Evolutionary conservation across 2,797 vertebrate genomes (phyloP), one percentile per base, ranked within the genome.

Genomic region (Monodelphis domestica): DNA sequence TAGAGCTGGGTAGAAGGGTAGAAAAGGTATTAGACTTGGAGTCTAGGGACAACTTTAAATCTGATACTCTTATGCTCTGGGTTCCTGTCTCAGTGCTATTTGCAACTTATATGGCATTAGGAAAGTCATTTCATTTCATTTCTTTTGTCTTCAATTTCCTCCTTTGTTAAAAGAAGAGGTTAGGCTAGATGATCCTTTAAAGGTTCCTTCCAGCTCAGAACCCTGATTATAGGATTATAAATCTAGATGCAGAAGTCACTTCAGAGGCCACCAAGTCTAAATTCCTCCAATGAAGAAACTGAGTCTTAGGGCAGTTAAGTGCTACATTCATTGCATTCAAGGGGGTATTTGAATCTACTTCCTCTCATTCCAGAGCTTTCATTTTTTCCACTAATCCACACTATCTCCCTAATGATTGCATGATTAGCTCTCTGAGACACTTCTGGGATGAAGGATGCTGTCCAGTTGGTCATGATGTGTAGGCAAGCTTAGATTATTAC

Each of bases 1-100:
- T 29, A 15, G 0, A 0, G 0, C 5, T 0, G 53, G 54, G 17
- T 55, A 9, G 59, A 28, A 0, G 53, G 54, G 17, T 55, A 9
- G 59, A 28, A 53, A 45, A 53, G 28, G 1, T 24, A 7, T 0
- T 4, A 29, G 12, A 10, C 54, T 4, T 3, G 78, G 54, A 30
- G 45, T 28, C 33, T 78, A 38, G 52, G n/a, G 50, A 10, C 26
- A 30, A 24, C 1, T 45, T 53, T 56, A 26, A 28, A 84, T 84
- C 45, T 50, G 38, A 84, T 50, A 1, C 26, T 84, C 24, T 38
- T 84, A 50, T 26, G 24, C 11, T 24, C 21, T 84, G 24, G 70
- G 33, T 15, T 38, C 33, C 38, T 45, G 50, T 45, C 10, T 1
- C 1, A 26, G 21, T 50, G 38, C 12, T 45, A 78, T 78, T 91